A percentile compares a stretch with the other conserved stretches of the same genome.
phyloP scores from a whole-genome alignment of 2,888 invertebrate species.

The Rosalia funebris region DNA sequence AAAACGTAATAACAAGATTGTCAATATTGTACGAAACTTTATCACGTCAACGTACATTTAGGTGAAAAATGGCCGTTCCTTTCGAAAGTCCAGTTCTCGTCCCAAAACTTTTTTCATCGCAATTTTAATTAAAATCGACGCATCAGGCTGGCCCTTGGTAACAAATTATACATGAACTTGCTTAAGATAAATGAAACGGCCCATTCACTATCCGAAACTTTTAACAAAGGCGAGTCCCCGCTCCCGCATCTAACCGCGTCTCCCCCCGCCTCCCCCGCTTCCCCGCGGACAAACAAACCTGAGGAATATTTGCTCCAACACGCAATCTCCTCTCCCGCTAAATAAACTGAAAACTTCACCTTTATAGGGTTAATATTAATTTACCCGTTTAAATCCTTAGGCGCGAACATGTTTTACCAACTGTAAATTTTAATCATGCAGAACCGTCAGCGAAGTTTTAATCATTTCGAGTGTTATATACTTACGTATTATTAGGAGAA shows the following conservation, averaged over 20 bases:
- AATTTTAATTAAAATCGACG: not conserved
- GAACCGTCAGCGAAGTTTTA: not conserved
- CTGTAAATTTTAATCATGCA: constrained; percentile 9
- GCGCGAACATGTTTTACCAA: constrained; percentile 1
- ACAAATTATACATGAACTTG: not conserved
- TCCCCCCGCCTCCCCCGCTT: not conserved
- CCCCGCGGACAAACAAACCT: not conserved
- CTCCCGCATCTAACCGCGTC: not conserved
- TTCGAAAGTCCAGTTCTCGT: too few species aligned
- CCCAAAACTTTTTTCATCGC: not conserved
- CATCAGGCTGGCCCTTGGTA: not conserved
- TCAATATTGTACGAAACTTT: too few species aligned
- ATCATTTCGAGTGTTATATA: not conserved
- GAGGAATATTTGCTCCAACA: constrained; percentile 1
- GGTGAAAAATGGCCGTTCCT: too few species aligned
- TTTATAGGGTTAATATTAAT: constrained; percentile 11
- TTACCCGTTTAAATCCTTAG: constrained; percentile 9
- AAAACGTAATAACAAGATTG: too few species aligned
- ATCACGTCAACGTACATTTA: too few species aligned
- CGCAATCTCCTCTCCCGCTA: not conserved
- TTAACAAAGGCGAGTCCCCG: not conserved
- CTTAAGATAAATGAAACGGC: not conserved
- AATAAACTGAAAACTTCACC: constrained; percentile 14
- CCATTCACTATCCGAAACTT: not conserved
- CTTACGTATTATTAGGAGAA: not conserved